Percentiles rank a stretch among this genome's conserved stretches.
phyloP scores from a whole-genome alignment of 1,140 invertebrate species.

The Branchinecta lindahli region DNA sequence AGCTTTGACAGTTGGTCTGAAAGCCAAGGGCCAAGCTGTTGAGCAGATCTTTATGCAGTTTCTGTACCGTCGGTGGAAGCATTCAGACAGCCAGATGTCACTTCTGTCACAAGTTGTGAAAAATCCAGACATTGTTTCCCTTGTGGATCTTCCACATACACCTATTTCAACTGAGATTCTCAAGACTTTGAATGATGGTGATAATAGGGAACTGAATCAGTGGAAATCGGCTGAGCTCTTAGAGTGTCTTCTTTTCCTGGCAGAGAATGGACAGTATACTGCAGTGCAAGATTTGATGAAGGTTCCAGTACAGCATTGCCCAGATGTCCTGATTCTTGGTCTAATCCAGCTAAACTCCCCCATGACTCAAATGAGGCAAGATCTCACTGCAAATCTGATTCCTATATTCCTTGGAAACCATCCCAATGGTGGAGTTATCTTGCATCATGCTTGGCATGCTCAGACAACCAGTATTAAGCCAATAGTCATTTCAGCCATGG shows the following conservation, averaged over 20 bases:
- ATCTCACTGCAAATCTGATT: conserved; percentile 65
- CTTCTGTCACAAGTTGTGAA: conserved; percentile 62
- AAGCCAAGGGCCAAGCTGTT: conserved; percentile 46
- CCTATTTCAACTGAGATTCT: conserved; percentile 69
- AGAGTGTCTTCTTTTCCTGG: conserved; percentile 66
- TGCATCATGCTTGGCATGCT: conserved; percentile 81
- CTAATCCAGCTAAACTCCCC: conserved; percentile 52
- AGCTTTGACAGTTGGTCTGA: conserved; percentile 58
- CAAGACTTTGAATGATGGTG: conserved; percentile 76
- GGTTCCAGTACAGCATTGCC: conserved; percentile 78
- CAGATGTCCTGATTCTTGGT: conserved; percentile 75
- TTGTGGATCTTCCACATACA: conserved; percentile 75
- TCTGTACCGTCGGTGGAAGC: conserved; percentile 78
- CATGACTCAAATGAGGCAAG: conserved; percentile 56
- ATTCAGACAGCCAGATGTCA: conserved; percentile 80
- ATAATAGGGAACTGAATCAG: conserved; percentile 76
- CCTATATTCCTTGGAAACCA: conserved; percentile 85
- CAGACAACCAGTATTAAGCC: conserved; percentile 46
- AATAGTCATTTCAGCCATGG: conserved; percentile 90
- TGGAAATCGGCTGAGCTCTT: conserved; percentile 85
- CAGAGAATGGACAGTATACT: conserved; percentile 62
- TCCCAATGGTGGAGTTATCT: conserved; percentile 77
- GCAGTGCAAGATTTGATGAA: conserved; percentile 81
- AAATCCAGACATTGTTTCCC: conserved; percentile 82
- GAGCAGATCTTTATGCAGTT: conserved; percentile 74